Evolutionary conservation across 2,113 vertebrate genomes (phyloP), one percentile per base, ranked within the genome.

Genomic region (Oncorhynchus kisutch): DNA sequence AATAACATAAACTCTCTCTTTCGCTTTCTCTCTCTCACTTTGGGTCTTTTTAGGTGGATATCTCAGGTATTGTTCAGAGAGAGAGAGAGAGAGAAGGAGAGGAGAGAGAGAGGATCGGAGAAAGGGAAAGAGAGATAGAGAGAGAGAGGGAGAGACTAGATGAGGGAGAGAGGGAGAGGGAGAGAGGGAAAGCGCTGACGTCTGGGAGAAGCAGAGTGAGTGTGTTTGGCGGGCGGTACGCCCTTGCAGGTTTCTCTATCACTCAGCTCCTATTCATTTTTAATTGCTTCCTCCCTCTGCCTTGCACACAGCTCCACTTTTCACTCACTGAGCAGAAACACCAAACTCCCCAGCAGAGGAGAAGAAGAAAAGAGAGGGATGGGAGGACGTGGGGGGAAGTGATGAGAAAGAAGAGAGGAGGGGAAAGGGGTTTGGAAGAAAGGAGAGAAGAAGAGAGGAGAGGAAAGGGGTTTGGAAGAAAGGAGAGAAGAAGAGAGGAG

Each of bases 191-290:
- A 79, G 65, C 34, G 66, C 67, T 78, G 70, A 71, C 49, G n/a
- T 66, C 62, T 27, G 49, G 20, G 77, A 71, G 66, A 24, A 22
- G 67, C 45, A 67, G 54, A n/a, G 67, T 62, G 85, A 84, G 80
- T 84, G 67, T 64, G 85, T 85, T 79, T 84, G 80, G 79, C 25
- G 62, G 91, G 87, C 91, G 91, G 90, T 93, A 90, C 91, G 88
- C 92, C 94, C 93, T 93, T 93, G 92, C 92, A 93, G 94, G 91
- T 94, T 94, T 94, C 92, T 95, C 86, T 92, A 91, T 95, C 94
- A 93, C 91, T 91, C 92, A 85, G 87, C 91, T 86, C 85, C 87
- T 92, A 93, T 95, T 94, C 92, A 95, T 95, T 92, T 95, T 95
- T 95, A 94, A 94, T 96, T 87, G 89, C 91, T 94, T 94, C 92